These are phyloP conservation scores for Tribolium castaneum DNA, from an alignment of 1,140 invertebrate species.

Conservation along the genomic window DNA sequence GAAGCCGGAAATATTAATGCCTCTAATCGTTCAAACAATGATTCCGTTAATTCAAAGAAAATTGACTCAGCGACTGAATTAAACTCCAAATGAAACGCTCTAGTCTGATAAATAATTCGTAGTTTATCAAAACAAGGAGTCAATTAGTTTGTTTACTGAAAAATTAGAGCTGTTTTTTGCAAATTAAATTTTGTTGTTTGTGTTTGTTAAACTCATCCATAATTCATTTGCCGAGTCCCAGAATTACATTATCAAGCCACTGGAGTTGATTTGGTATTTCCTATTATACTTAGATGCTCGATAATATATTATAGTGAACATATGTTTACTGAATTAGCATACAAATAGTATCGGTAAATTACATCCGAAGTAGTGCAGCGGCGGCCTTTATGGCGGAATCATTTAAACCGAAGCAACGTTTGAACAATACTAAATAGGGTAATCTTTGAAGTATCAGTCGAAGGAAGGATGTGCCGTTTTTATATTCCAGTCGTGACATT, in stretches of 20 bases:
- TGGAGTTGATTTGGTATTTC: slow-evolving; percentile 1
- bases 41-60: not conserved
- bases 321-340: slow-evolving; percentile 5
- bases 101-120: too few species aligned
- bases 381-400: not conserved
- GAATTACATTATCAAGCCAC: not conserved
- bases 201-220: not conserved
- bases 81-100: not conserved
- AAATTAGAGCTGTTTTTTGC: too few species aligned
- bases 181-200: not conserved
- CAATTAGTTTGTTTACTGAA: too few species aligned
- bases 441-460: not conserved
- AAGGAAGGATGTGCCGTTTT: slow-evolving; percentile 17
- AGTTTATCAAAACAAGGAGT: too few species aligned
- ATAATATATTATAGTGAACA: slow-evolving; percentile 12
- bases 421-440: slow-evolving; percentile 9
- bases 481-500: slow-evolving; percentile 10
- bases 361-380: not conserved
- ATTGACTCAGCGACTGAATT: not conserved
- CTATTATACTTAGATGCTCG: slow-evolving; percentile 3
- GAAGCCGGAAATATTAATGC: not conserved
- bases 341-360: slow-evolving; percentile 20
- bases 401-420: not conserved
- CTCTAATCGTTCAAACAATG: not conserved
- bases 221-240: not conserved